Evolutionary conservation across 2,797 vertebrate species (phyloP), one percentile per base, ranked within the genome.

Genomic region (Poeciliopsis paucimaculata): DNA sequence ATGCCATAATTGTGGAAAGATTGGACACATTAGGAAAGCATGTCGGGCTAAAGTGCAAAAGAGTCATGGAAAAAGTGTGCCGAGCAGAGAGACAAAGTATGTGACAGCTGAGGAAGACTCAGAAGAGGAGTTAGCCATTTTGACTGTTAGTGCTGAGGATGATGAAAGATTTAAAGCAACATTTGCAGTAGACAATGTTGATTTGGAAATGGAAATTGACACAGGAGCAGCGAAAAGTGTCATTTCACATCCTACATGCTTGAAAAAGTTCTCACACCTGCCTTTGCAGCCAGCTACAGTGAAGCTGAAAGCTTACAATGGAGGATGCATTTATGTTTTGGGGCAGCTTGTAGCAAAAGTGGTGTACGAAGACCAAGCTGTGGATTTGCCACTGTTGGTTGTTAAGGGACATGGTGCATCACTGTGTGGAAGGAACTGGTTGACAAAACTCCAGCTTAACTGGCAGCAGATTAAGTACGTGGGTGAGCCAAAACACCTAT

Each of bases 251-350:
- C 12, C 20, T 9, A 62, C 39, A 31, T 75, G 62, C 26, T 6
- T 9, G 41, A 62, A 62, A n/a, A 45, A 43, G 41, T 62, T 60
- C 10, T 53, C 53, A 10, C 73, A 75, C n/a, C 26, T 75, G 23
- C 73, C 73, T 23, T 36, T 75, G 13, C 39, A 75, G 5, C 23
- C 36, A 16, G 39, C 55, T 43, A 45, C 28, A 11, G 51, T 75
- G 15, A 75, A 20, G 16, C 53, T 75, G 1, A 75, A 75, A 45
- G 51, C 53, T 60, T 75, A 75, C 39, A 75, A 75, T 60, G 73
- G 73, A 43, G 73, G 73, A 16, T 12, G 9, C 1, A 60, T 75
- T 11, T 11, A 20, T 62, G 39, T 76, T 62, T 28, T 62, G 15
- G 55, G 74, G 31, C 74, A 62, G 55, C 4, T 76, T 11, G 8